A percentile compares a stretch with the other conserved stretches of the same genome.
Conservation (phyloP, 2,113 vertebrate genomes). For the Murina feae region DNA sequence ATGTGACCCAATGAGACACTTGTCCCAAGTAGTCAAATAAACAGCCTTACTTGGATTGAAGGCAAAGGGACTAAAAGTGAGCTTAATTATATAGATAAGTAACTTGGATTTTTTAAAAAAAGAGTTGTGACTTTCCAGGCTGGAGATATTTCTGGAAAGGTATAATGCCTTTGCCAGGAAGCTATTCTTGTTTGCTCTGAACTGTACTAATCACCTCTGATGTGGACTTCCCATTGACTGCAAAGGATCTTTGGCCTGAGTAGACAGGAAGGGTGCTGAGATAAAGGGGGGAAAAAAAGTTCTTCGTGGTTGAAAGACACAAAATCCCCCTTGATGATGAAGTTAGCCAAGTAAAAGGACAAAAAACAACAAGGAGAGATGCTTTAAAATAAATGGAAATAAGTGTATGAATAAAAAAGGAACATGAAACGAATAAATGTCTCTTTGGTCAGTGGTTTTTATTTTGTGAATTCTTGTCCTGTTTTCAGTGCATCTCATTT, state of each 20-base stretch:
- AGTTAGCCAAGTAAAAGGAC: background rate
- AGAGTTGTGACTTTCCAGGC: background rate
- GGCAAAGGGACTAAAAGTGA: background rate
- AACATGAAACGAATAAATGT: background rate
- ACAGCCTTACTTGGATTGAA: background rate
- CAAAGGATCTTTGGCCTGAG: background rate
- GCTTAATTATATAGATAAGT: background rate
- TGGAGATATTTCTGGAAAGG: conserved; percentile 25
- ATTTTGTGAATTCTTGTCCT: conserved; percentile 44
- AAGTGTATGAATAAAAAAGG: background rate
- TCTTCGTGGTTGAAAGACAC: background rate
- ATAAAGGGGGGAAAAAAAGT: background rate
- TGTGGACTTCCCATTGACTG: background rate
- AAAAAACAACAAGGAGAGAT: background rate
- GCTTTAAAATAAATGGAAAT: conserved; percentile 31
- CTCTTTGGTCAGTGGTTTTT: conserved; percentile 4
- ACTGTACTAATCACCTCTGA: background rate
- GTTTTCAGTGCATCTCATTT: conserved; percentile 29
- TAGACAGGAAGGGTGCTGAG: background rate
- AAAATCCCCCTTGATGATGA: conserved; percentile 19
- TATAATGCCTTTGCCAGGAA: background rate
- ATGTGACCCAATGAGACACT: conserved; percentile 6
- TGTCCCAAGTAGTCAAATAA: conserved; percentile 44
- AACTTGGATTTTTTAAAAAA: background rate
- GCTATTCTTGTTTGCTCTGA: conserved; percentile 15